phyloP scores from a whole-genome alignment of 92 coral and sea anemone species.

The Desmophyllum pertusum region DNA sequence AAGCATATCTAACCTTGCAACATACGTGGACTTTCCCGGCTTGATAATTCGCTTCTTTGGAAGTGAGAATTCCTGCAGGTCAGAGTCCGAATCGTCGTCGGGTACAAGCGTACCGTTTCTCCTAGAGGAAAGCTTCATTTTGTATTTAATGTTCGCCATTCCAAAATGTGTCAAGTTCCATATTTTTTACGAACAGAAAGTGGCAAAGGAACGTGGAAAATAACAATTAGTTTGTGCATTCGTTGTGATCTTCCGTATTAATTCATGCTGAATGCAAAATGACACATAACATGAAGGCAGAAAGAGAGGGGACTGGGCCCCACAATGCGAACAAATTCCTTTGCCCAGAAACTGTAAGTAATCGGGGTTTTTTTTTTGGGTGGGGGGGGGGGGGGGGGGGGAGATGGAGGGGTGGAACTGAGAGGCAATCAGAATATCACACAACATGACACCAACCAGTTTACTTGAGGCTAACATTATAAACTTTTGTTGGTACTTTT shows the following conservation, averaged over 20 bases:
- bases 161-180: slow-evolving; percentile 5
- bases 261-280: slow-evolving; percentile 6
- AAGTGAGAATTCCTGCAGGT: slow-evolving; percentile 75
- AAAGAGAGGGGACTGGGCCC: slow-evolving; percentile 30
- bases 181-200: not conserved
- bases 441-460: no score
- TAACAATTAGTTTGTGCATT: not conserved
- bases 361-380: no score
- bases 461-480: no score
- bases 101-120: slow-evolving; percentile 85
- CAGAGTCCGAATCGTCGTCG: slow-evolving; percentile 83
- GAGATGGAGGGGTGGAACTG: no score
- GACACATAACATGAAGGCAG: not conserved
- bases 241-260: not conserved
- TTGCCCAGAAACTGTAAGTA: not conserved
- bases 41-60: slow-evolving; percentile 87
- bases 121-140: slow-evolving; percentile 82
- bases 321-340: not conserved
- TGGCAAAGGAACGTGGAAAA: not conserved
- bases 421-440: no score
- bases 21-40: slow-evolving; percentile 79
- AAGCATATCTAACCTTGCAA: slow-evolving; percentile 60
- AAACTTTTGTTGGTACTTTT: no score
- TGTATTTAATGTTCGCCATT: slow-evolving; percentile 76
- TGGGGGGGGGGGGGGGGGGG: no score